Evolutionary conservation across 1,140 invertebrate species (phyloP).

Genomic region (Eriosoma lanigerum): DNA sequence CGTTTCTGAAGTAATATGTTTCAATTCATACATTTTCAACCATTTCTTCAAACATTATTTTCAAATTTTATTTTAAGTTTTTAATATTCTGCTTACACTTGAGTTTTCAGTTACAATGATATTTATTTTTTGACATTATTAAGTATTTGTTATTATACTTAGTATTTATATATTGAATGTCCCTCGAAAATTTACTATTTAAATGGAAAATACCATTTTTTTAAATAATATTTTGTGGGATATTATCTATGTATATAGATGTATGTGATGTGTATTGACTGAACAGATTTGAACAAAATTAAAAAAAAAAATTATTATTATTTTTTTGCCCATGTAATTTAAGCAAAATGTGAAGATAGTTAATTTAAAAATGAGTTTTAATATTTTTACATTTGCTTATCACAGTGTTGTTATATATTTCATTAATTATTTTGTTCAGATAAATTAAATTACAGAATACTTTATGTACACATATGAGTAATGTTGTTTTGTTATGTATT

Average conservation of each 20-base stretch:
- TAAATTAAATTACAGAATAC: background rate
- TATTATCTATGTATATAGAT: background rate
- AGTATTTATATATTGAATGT: background rate
- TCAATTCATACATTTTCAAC: background rate
- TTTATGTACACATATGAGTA: conserved; percentile 8
- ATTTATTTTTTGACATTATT: conserved; percentile 35
- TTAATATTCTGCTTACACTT: background rate
- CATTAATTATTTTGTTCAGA: conserved; percentile 1
- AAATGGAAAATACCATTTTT: background rate
- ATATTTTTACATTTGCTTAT: conserved; percentile 39
- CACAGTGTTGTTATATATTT: conserved; percentile 49
- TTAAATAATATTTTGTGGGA: background rate
- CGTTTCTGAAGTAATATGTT: conserved; percentile 1
- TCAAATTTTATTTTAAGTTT: conserved; percentile 2
- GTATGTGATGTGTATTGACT: conserved; percentile 9
- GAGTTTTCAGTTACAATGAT: conserved; percentile 23
- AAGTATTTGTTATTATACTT: conserved; percentile 30
- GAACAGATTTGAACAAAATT: conserved; percentile 34
- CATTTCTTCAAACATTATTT: background rate
- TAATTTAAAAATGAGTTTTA: background rate
- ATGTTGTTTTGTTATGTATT: conserved; percentile 46
- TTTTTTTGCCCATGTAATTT: background rate
- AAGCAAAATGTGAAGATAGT: background rate
- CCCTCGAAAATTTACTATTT: background rate
- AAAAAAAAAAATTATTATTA: background rate